Percentiles rank a stretch among this genome's conserved stretches.
Evolutionary conservation across 1,140 invertebrate genomes (phyloP).

Genomic region (Phthorimaea operculella): DNA sequence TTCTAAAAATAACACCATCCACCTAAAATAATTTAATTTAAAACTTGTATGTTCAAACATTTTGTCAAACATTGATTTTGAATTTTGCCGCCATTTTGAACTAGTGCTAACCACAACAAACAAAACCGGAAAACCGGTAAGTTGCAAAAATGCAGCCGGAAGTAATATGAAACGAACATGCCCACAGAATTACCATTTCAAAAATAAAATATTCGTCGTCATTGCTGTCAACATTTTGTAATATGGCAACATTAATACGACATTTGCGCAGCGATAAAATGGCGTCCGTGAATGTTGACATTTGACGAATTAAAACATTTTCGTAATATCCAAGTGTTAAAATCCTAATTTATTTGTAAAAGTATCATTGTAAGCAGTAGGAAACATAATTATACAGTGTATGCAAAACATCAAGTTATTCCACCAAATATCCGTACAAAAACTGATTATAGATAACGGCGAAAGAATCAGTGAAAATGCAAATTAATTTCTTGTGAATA

Average conservation of each 20-base stretch:
- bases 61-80: too few species aligned
- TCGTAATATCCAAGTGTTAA: background rate
- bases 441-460: constrained; percentile 49
- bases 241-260: constrained; percentile 20
- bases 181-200: too few species aligned
- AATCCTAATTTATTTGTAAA: background rate
- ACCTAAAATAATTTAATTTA: too few species aligned
- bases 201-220: too few species aligned
- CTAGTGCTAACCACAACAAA: too few species aligned
- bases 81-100: too few species aligned
- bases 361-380: background rate
- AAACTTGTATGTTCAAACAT: too few species aligned
- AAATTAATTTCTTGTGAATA: constrained; percentile 31
- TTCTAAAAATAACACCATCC: too few species aligned
- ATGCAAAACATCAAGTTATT: constrained; percentile 19
- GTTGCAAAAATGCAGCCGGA: too few species aligned
- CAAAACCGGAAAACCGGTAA: too few species aligned
- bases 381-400: constrained; percentile 28
- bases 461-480: constrained; percentile 23
- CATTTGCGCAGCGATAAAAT: constrained; percentile 59
- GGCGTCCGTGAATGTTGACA: constrained; percentile 33
- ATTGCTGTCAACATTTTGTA: too few species aligned
- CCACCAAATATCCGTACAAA: constrained; percentile 33
- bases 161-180: too few species aligned
- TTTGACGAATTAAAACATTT: background rate